These are phyloP conservation scores for Metellina segmentata DNA, from an alignment of 2,888 invertebrate genomes.

Conservation along the genomic window DNA sequence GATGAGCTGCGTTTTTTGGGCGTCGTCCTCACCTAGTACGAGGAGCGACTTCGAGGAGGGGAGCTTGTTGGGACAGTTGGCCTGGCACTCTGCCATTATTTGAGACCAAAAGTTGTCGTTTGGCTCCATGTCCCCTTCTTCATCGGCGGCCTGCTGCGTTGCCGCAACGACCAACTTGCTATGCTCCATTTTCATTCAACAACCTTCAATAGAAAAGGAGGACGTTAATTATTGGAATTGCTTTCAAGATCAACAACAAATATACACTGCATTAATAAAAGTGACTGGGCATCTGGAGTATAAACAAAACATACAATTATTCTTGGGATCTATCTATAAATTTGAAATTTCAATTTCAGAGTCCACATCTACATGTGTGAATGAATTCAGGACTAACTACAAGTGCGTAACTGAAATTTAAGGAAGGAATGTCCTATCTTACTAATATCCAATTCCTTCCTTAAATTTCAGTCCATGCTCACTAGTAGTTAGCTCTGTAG, in stretches of 20 bases:
- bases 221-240: neutral
- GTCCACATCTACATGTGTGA: no score
- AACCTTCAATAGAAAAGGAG: conserved; percentile 24
- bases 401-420: no score
- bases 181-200: neutral
- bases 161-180: neutral
- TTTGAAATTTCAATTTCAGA: no score
- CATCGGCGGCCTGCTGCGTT: conserved; percentile 4
- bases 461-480: no score
- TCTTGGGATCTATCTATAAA: no score
- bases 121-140: neutral
- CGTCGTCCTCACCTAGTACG: conserved; percentile 91
- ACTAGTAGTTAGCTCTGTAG: no score
- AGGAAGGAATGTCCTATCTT: no score
- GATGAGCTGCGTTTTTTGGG: conserved; percentile 97
- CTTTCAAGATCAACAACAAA: neutral
- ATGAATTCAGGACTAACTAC: no score
- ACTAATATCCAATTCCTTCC: no score
- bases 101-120: conserved; percentile 61
- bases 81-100: conserved; percentile 53
- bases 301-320: neutral
- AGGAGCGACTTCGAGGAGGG: conserved; percentile 56
- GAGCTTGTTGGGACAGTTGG: conserved; percentile 54
- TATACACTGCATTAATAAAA: neutral
- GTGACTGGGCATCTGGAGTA: neutral